A percentile compares a stretch with the other conserved stretches of the same genome.
Conservation (phyloP, 2,888 invertebrate genomes). For the Augiades crinisus region DNA sequence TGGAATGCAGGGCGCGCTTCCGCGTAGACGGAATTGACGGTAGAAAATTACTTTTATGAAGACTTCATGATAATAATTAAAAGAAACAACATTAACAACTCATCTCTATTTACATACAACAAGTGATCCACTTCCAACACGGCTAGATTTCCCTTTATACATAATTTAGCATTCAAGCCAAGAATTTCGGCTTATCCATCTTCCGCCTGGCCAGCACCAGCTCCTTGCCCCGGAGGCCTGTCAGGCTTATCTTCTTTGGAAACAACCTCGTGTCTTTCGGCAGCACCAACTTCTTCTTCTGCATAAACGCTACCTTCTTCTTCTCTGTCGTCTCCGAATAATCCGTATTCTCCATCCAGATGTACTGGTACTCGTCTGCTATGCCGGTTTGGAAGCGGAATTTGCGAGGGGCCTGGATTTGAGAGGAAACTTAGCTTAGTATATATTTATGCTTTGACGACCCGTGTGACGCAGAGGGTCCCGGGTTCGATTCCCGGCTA, state of each 20-base stretch:
- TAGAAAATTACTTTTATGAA: no score
- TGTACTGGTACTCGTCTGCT: slow-evolving; percentile 44
- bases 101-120: no score
- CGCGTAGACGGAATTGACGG: no score
- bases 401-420: slow-evolving; percentile 50
- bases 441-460: no score
- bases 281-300: slow-evolving; percentile 23
- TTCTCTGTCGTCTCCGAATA: slow-evolving; percentile 19
- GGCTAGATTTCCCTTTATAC: no score
- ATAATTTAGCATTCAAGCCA: slow-evolving; percentile 29
- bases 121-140: no score
- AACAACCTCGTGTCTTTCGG: slow-evolving; percentile 37
- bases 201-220: slow-evolving; percentile 52
- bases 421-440: no score
- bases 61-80: no score
- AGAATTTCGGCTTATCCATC: slow-evolving; percentile 53
- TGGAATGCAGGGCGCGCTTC: no score
- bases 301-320: slow-evolving; percentile 26
- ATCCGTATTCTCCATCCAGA: slow-evolving; percentile 60
- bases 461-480: no score
- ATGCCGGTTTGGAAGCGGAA: slow-evolving; percentile 47
- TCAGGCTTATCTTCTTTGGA: slow-evolving; percentile 41
- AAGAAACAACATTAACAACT: no score
- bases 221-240: slow-evolving; percentile 45
- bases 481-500: no score